Evolutionary conservation across 2,113 vertebrate species (phyloP), one percentile per base, ranked within the genome.

Genomic region (Trachemys scripta): DNA sequence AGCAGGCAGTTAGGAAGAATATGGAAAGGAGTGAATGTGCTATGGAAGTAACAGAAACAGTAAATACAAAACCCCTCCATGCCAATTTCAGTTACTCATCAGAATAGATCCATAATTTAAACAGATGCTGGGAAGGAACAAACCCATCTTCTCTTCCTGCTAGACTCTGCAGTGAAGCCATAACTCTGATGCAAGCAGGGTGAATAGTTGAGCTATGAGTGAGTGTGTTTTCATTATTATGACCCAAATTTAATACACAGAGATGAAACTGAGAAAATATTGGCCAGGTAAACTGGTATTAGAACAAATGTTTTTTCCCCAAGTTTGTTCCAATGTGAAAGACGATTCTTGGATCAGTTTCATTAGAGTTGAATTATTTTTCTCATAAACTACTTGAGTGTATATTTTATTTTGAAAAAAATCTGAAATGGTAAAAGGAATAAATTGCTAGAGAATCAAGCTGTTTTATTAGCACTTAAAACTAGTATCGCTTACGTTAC

Each of bases 251-350:
- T 95, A 94, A 89, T 90, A 87, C 90, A 81, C 92, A 80, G 24
- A 89, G 82, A 87, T 87, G 96, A 95, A 97, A 93, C 80, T 91
- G 9, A 79, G 47, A 94, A 96, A 94, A 93, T 94, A 95, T 1
- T 96, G 85, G 47, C 84, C 84, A 90, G 94, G 91, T 97, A 94
- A 94, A 85, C 42, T 69, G 80, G 84, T 25, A 27, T 79, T 86
- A 90, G 79, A 54, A 72, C 42, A 88, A 79, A 49, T 75, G 17
- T 92, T 91, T 82, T 35, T 65, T 92, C 0, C 1, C 20, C 84
- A 65, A 2, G 0, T 87, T 94, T 84, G 13, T 56, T 89, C 47
- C 91, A 0, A 0, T 79, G 92, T 84, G 65, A 95, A 81, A 25
- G 24, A 80, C 47, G 80, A 12, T 22, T 95, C 38, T 31, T 90